A percentile compares a stretch with the other conserved stretches of the same genome.
These are phyloP conservation scores for Malurus alboscapulatus DNA, from an alignment of 2,113 vertebrate genomes.

Conservation along the genomic window DNA sequence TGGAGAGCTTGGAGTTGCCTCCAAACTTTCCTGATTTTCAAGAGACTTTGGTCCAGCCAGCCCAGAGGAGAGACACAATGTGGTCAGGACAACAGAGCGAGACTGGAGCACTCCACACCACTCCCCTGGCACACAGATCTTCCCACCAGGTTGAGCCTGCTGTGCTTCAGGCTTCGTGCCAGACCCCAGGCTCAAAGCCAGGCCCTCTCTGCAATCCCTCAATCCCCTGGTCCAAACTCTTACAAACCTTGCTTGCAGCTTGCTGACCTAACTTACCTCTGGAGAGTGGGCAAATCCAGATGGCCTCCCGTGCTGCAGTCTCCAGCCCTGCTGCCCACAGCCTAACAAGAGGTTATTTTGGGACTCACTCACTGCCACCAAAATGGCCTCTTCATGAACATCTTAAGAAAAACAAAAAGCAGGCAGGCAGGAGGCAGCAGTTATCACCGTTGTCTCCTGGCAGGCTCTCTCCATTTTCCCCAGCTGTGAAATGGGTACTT, in stretches of 20 bases:
- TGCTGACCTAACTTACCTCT: not conserved
- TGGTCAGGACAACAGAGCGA: not conserved
- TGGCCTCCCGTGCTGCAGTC: not conserved
- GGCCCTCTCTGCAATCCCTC: not conserved
- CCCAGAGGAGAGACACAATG: fast-evolving
- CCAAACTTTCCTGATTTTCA: not conserved
- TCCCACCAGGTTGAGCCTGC: not conserved
- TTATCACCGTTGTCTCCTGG: not conserved
- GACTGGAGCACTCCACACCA: not conserved
- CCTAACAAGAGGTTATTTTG: not conserved
- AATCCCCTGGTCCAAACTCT: not conserved
- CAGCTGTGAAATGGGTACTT: not conserved
- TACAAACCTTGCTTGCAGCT: not conserved
- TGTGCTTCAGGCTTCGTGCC: not conserved
- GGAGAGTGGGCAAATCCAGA: not conserved
- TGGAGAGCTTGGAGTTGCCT: not conserved
- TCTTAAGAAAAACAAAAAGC: not conserved
- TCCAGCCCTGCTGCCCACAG: not conserved
- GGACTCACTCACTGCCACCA: not conserved
- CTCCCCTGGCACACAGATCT: not conserved
- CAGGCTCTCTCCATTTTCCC: not conserved
- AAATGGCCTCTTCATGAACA: not conserved
- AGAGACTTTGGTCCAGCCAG: not conserved
- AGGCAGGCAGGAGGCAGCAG: not conserved
- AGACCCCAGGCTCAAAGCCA: not conserved